Base-by-base conservation (phyloP, 2,113 vertebrate genomes). In the Sebastes schlegelii region DNA sequence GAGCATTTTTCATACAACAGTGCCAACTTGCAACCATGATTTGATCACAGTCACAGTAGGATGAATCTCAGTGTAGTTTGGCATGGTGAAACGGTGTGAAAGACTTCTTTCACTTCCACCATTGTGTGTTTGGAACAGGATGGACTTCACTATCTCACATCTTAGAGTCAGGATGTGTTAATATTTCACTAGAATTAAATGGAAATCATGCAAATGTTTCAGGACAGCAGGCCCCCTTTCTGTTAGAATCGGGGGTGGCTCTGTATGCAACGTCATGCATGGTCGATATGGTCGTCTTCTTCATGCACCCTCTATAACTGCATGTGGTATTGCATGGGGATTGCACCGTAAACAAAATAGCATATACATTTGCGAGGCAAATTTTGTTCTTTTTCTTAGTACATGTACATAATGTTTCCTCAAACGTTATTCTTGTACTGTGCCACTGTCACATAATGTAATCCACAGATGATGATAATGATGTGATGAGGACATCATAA, bases 271-370 rank as follows among this genome's bases (percentile, higher is more conserved):
- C 45, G 66, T 91, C 70, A 75, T 86, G 90, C 89, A 91, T 91
- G 90, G 61, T 86, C 82, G 58, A 55, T 45, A 71, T 71, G 78
- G 75, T 84, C 71, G 73, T 84, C 76, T 77, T 88, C 62, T 91
- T 86, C 80, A 87, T 87, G 91, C 91, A 86, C 87, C 83, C 77
- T 91, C 78, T 92, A 79, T 86, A 89, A 86, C 83, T 92, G 93
- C 94, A 93, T 93, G 93, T 91, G 74, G 81, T 88, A 85, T 85
- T 92, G 94, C 93, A 94, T 93, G 93, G 78, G 77, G 85, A 89
- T 85, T 89, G 89, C 91, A 91, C 89, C 87, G 77, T 89, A 88
- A 85, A 77, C 66, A 74, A 82, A 89, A 74, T 69, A 79, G 74
- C 83, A 82, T 89, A 85, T 88, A 88, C 84, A 85, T 83, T 83